phyloP scores from a whole-genome alignment of 2,888 invertebrate species.

The Mayetiola destructor region DNA sequence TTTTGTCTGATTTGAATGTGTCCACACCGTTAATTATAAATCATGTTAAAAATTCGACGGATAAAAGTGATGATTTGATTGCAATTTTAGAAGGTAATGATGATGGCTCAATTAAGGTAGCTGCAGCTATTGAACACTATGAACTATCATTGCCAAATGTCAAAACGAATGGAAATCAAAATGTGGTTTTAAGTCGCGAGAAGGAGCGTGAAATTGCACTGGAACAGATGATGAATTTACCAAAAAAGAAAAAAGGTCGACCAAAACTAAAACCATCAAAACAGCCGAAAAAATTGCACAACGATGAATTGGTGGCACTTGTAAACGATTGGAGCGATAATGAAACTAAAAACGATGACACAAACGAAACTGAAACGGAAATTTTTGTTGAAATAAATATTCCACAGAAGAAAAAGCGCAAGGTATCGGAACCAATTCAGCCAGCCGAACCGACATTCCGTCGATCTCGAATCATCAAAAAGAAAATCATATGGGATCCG shows the following conservation, averaged over 20 bases:
- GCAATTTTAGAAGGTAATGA: slow-evolving; percentile 41
- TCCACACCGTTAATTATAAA: slow-evolving; percentile 1
- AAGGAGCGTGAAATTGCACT: slow-evolving; percentile 29
- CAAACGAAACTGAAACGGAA: slow-evolving; percentile 1
- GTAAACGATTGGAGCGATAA: slow-evolving; percentile 34
- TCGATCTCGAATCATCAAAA: slow-evolving; percentile 44
- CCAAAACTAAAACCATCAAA: not conserved
- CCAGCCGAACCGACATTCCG: not conserved
- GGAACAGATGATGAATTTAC: slow-evolving; percentile 26
- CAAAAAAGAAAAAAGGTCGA: slow-evolving; percentile 16
- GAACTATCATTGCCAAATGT: not conserved
- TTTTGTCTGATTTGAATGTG: slow-evolving; percentile 13
- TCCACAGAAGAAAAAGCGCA: not conserved
- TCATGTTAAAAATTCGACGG: slow-evolving; percentile 16
- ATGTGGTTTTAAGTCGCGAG: not conserved
- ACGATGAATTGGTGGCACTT: slow-evolving; percentile 27
- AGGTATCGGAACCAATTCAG: slow-evolving; percentile 5
- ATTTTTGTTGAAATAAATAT: not conserved
- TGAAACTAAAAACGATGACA: slow-evolving; percentile 21
- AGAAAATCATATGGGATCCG: slow-evolving; percentile 61
- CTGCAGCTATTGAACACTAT: not conserved
- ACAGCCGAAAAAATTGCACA: not conserved
- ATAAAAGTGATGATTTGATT: slow-evolving; percentile 33
- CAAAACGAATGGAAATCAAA: not conserved
- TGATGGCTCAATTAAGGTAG: slow-evolving; percentile 26